Conservation (phyloP, 1,140 invertebrate genomes). For the Mercenaria mercenaria region DNA sequence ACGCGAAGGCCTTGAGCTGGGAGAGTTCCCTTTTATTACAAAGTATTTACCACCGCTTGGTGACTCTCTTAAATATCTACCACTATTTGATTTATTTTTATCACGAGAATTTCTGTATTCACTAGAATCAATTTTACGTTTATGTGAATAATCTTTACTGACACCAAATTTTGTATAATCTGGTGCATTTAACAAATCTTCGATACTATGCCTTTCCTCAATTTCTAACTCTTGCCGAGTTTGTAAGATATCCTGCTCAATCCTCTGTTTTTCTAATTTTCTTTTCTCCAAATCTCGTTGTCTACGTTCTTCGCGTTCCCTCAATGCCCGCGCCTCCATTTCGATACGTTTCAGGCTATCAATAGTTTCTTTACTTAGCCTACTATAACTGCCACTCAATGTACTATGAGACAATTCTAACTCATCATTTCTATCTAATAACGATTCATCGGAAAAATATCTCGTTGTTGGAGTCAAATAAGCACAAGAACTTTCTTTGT, state of each 20-base stretch:
- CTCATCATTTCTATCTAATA: slow-evolving; percentile 81
- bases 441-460: slow-evolving; percentile 80
- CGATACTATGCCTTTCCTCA: slow-evolving; percentile 87
- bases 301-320: slow-evolving; percentile 78
- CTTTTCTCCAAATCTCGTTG: slow-evolving; percentile 85
- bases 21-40: slow-evolving; percentile 74
- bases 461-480: slow-evolving; percentile 62
- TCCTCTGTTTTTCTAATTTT: slow-evolving; percentile 87
- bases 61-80: slow-evolving; percentile 21
- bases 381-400: slow-evolving; percentile 69
- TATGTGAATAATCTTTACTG: slow-evolving; percentile 8
- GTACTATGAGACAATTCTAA: slow-evolving; percentile 77
- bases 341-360: slow-evolving; percentile 78
- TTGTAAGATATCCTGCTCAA: slow-evolving; percentile 89
- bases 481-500: slow-evolving; percentile 66
- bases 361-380: slow-evolving; percentile 75
- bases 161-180: slow-evolving; percentile 15
- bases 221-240: slow-evolving; percentile 90
- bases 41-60: slow-evolving; percentile 79
- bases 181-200: slow-evolving; percentile 78
- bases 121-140: slow-evolving; percentile 32
- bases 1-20: not conserved
- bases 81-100: not conserved
- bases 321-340: slow-evolving; percentile 75
- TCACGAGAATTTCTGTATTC: not conserved